phyloP scores from a whole-genome alignment of 1,140 invertebrate species.

The Olivierus martensii region DNA sequence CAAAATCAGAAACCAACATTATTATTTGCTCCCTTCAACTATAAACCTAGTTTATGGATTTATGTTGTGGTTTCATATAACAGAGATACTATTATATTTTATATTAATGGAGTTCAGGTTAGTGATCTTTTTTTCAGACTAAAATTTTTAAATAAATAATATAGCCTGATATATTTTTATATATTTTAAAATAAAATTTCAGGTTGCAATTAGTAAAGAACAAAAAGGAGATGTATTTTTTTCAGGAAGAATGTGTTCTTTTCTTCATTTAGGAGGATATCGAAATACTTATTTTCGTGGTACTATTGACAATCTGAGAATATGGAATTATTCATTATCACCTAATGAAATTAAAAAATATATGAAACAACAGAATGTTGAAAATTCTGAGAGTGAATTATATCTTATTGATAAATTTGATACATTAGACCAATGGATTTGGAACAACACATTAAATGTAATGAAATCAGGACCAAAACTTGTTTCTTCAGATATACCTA shows the following conservation, averaged over 20 bases:
- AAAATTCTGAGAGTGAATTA: background rate
- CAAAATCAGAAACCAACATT: background rate
- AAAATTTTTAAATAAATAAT: too few species aligned
- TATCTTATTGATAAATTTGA: background rate
- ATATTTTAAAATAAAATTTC: too few species aligned
- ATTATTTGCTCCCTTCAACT: background rate
- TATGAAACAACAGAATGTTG: background rate
- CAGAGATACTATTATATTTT: background rate
- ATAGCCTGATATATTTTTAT: too few species aligned
- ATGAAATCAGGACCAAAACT: background rate
- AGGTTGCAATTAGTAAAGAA: background rate
- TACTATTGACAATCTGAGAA: background rate
- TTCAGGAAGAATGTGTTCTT: background rate
- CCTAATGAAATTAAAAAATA: background rate
- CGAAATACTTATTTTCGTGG: background rate
- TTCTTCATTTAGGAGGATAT: background rate
- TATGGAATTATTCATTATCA: background rate
- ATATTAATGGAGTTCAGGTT: slow-evolving; percentile 1
- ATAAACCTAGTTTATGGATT: background rate
- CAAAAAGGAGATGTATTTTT: background rate
- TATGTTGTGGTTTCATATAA: background rate
- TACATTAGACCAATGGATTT: background rate
- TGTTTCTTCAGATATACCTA: background rate
- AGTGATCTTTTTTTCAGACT: too few species aligned
- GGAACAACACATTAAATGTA: background rate